Conservation (phyloP, 1,140 invertebrate genomes). For the Teleopsis dalmanni region DNA sequence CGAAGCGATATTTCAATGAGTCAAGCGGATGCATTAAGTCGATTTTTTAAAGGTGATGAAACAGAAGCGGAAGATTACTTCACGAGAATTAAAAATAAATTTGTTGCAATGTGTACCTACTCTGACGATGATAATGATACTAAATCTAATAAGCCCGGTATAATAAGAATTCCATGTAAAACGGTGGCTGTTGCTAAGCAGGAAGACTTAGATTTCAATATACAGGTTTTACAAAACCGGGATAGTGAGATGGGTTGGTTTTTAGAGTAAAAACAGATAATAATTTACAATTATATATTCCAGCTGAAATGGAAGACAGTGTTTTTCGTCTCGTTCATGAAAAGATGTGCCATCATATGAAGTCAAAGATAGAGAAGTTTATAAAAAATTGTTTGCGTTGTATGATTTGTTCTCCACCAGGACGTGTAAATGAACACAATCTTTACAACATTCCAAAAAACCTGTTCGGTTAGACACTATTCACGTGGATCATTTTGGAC, state of each 20-base stretch:
- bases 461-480: constrained; percentile 15
- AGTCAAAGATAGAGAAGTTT: background rate
- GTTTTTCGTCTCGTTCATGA: no score
- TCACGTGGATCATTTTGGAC: constrained; percentile 32
- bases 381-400: background rate
- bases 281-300: background rate
- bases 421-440: constrained; percentile 16
- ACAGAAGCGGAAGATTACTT: background rate
- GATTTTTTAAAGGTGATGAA: background rate
- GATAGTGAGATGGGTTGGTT: background rate
- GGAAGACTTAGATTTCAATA: background rate
- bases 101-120: background rate
- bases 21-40: background rate
- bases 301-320: background rate
- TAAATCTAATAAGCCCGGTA: no score
- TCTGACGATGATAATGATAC: no score
- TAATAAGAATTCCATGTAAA: no score
- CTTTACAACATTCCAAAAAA: constrained; percentile 13
- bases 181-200: no score
- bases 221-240: background rate
- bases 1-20: background rate
- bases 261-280: background rate
- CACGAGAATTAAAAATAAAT: background rate
- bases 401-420: constrained; percentile 12
- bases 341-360: background rate